Percentiles rank a stretch among this genome's conserved stretches.
These are phyloP conservation scores for Seira ritae DNA, from an alignment of 2,888 invertebrate genomes.

Conservation along the genomic window DNA sequence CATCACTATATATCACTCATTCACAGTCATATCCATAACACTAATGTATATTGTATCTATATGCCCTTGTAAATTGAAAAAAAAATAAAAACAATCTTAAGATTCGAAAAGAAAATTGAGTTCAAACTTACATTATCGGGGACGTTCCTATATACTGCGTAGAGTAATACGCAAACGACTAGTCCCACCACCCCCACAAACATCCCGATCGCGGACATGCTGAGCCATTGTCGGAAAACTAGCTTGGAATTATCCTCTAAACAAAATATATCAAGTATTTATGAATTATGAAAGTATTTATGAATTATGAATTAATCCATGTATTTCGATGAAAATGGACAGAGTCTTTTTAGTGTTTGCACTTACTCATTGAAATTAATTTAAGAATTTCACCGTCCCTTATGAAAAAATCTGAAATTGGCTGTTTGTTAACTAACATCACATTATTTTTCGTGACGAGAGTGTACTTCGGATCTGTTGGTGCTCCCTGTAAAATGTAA, in stretches of 20 bases:
- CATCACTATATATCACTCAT: too few relatives aligned
- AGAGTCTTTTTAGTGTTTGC: too few relatives aligned
- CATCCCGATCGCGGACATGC: slow-evolving; percentile 75
- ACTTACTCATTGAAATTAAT: slow-evolving; percentile 38
- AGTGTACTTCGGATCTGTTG: slow-evolving; percentile 23
- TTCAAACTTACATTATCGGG: slow-evolving; percentile 71
- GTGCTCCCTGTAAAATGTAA: slow-evolving; percentile 30
- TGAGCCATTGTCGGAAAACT: slow-evolving; percentile 76
- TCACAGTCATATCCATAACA: too few relatives aligned
- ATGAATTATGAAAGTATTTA: background rate
- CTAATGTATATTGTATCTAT: too few relatives aligned
- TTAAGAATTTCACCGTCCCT: slow-evolving; percentile 48
- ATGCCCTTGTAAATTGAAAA: too few relatives aligned
- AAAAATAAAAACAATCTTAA: too few relatives aligned
- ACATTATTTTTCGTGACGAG: slow-evolving; percentile 45
- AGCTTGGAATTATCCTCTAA: slow-evolving; percentile 53
- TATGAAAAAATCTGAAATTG: slow-evolving; percentile 44
- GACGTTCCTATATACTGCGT: slow-evolving; percentile 68
- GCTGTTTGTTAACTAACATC: slow-evolving; percentile 42
- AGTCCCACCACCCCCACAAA: slow-evolving; percentile 75
- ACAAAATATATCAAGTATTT: background rate
- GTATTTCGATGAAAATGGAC: background rate
- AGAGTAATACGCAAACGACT: slow-evolving; percentile 74
- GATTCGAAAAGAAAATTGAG: too few relatives aligned
- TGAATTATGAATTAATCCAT: background rate